A percentile compares a stretch with the other conserved stretches of the same genome.
These are phyloP conservation scores for Molanna angustata DNA, from an alignment of 2,888 invertebrate genomes.

Conservation along the genomic window DNA sequence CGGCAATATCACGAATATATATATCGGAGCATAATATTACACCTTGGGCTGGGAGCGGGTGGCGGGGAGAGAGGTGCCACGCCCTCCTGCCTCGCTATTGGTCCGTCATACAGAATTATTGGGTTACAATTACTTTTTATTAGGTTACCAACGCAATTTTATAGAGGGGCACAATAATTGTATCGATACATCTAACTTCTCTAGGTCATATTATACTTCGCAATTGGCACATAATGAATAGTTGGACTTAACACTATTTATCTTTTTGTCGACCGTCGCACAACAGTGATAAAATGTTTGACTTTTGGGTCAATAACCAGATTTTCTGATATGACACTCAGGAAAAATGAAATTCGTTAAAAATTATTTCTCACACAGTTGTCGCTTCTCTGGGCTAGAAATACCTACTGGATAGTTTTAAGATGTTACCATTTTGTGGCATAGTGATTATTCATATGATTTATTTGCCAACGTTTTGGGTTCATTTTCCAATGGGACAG, in stretches of 20 bases:
- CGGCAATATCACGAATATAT: neutral
- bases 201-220: neutral
- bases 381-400: no score
- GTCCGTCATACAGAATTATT: neutral
- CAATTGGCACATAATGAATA: no score
- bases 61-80: neutral
- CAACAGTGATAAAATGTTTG: no score
- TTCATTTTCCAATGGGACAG: neutral
- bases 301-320: no score
- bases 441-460: neutral
- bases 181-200: neutral
- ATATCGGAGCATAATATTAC: neutral
- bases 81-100: neutral
- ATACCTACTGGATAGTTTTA: no score
- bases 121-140: conserved; percentile 25
- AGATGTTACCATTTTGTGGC: no score
- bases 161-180: conserved; percentile 16
- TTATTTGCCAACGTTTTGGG: neutral
- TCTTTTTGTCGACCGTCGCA: no score
- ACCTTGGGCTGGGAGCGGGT: neutral
- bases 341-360: no score
- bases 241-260: no score
- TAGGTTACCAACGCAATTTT: conserved; percentile 12
- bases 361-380: no score
- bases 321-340: no score